A percentile compares a stretch with the other conserved stretches of the same genome.
phyloP scores from a whole-genome alignment of 2,888 invertebrate genomes.

The Lithodes maja region DNA sequence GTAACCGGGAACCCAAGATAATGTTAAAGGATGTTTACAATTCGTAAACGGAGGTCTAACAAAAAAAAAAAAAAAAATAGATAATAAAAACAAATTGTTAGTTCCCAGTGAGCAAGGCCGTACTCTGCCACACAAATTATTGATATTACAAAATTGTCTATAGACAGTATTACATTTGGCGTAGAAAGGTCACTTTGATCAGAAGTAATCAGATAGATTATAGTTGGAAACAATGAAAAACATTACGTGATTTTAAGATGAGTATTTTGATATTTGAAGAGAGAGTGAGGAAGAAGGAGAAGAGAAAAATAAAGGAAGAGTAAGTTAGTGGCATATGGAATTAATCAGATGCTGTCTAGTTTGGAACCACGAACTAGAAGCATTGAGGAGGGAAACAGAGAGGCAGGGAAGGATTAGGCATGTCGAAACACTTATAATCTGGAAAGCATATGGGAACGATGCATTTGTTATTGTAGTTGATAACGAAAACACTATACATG shows the following conservation, averaged over 20 bases:
- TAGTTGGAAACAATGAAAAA: neutral
- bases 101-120: too few relatives aligned
- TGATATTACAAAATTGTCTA: too few relatives aligned
- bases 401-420: neutral
- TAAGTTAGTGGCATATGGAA: neutral
- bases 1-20: too few relatives aligned
- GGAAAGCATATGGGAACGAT: neutral
- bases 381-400: neutral
- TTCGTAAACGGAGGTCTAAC: too few relatives aligned
- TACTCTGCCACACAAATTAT: too few relatives aligned
- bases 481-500: too few relatives aligned
- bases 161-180: too few relatives aligned
- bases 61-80: too few relatives aligned
- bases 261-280: neutral
- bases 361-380: neutral
- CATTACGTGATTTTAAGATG: neutral
- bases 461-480: too few relatives aligned
- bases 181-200: too few relatives aligned
- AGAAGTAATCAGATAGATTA: neutral
- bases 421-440: neutral
- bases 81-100: too few relatives aligned
- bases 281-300: neutral
- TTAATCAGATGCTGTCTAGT: neutral
- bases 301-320: neutral
- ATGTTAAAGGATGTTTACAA: too few relatives aligned